These are phyloP conservation scores for Bugulina stolonifera DNA, from an alignment of 2,888 invertebrate species.

Conservation along the genomic window DNA sequence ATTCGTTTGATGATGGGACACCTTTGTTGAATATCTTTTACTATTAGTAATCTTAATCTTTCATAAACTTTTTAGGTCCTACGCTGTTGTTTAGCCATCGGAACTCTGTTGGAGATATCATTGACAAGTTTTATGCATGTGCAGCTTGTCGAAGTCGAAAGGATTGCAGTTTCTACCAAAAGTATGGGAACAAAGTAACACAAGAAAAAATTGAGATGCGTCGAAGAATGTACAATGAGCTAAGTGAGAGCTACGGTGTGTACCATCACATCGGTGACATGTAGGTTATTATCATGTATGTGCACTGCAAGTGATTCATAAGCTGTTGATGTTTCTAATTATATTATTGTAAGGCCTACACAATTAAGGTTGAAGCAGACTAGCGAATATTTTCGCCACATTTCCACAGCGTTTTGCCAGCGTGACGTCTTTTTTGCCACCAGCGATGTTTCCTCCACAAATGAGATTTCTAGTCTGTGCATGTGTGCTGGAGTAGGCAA, in stretches of 20 bases:
- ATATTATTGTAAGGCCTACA: too few relatives aligned
- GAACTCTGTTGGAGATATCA: conserved; percentile 15
- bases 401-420: too few relatives aligned
- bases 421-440: too few relatives aligned
- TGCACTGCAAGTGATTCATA: not conserved
- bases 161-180: conserved; percentile 67
- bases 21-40: too few relatives aligned
- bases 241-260: not conserved
- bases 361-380: too few relatives aligned
- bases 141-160: conserved; percentile 76
- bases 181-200: conserved; percentile 56
- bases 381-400: too few relatives aligned
- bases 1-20: too few relatives aligned
- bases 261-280: not conserved
- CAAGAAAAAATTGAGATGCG: conserved; percentile 53
- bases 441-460: too few relatives aligned
- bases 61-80: conserved; percentile 26
- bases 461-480: too few relatives aligned
- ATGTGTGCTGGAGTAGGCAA: too few relatives aligned
- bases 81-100: not conserved
- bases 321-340: not conserved
- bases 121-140: conserved; percentile 67
- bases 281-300: not conserved
- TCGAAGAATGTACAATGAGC: conserved; percentile 45
- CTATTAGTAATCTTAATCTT: too few relatives aligned